These are phyloP conservation scores for Apistogramma diplotaenia DNA, from an alignment of 2,113 vertebrate species.

Conservation along the genomic window DNA sequence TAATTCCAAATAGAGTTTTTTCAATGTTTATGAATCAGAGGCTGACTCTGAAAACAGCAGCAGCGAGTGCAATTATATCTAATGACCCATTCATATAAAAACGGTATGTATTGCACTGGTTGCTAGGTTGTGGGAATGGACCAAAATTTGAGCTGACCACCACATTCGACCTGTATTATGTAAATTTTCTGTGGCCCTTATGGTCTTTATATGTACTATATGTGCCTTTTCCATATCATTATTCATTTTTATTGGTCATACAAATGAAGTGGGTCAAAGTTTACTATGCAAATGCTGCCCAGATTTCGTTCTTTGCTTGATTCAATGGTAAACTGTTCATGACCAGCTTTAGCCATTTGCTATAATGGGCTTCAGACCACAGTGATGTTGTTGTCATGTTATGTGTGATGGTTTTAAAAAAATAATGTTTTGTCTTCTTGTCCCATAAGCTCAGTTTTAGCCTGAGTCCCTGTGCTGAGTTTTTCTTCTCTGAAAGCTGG, in stretches of 20 bases:
- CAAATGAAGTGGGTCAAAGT: neutral
- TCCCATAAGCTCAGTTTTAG: neutral
- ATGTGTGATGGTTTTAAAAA: too few relatives aligned
- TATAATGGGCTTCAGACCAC: neutral
- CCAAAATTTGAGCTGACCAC: neutral
- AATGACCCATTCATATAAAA: too few relatives aligned
- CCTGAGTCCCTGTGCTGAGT: neutral
- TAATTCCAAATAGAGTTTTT: too few relatives aligned
- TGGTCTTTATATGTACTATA: neutral
- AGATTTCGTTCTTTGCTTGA: neutral
- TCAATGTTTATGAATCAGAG: too few relatives aligned
- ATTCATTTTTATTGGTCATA: neutral
- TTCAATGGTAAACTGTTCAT: neutral
- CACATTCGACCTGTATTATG: too few relatives aligned
- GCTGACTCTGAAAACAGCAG: too few relatives aligned
- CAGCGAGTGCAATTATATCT: too few relatives aligned
- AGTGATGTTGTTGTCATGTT: neutral
- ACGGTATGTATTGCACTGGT: neutral
- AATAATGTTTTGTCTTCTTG: neutral
- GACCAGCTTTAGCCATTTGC: neutral
- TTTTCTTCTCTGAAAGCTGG: too few relatives aligned
- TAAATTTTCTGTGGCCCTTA: too few relatives aligned
- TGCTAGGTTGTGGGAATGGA: neutral
- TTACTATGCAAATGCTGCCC: neutral
- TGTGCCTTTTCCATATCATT: neutral